These are phyloP conservation scores for Pterostichus niger DNA, from an alignment of 2,888 invertebrate species.

Conservation along the genomic window DNA sequence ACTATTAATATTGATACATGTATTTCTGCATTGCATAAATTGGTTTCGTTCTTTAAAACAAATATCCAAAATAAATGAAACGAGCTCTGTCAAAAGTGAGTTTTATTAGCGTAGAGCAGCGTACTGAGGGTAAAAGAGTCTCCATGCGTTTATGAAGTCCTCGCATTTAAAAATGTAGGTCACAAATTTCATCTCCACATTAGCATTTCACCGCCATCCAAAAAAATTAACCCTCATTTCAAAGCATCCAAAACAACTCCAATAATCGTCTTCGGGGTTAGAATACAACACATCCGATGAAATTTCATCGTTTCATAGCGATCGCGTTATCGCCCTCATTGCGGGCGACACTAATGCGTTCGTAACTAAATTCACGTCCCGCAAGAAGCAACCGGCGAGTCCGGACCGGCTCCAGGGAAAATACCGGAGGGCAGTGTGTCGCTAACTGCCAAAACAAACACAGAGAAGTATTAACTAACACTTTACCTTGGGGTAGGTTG, in stretches of 20 bases:
- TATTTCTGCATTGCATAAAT: too few relatives aligned
- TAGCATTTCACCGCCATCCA: conserved; percentile 24
- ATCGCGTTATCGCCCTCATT: conserved; percentile 30
- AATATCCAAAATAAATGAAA: too few relatives aligned
- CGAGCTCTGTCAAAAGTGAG: too few relatives aligned
- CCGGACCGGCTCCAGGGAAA: too few relatives aligned
- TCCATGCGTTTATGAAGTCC: neutral
- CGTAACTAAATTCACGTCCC: conserved; percentile 27
- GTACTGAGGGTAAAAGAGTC: neutral
- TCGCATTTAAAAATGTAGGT: neutral
- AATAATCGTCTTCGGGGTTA: conserved; percentile 7
- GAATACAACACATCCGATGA: conserved; percentile 30
- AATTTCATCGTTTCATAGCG: conserved; percentile 41
- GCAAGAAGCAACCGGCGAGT: neutral
- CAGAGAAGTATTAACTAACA: too few relatives aligned
- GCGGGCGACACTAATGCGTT: conserved; percentile 23
- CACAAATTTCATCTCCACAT: conserved; percentile 1
- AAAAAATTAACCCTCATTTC: conserved; percentile 37
- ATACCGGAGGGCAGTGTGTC: too few relatives aligned
- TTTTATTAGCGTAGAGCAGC: too few relatives aligned
- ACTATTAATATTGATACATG: too few relatives aligned
- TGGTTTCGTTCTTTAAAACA: too few relatives aligned
- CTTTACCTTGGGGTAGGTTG: too few relatives aligned
- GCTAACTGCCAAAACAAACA: too few relatives aligned
- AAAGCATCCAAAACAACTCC: conserved; percentile 8